Evolutionary conservation across 2,888 invertebrate genomes (phyloP).

Genomic region (Hypomecis punctinalis): DNA sequence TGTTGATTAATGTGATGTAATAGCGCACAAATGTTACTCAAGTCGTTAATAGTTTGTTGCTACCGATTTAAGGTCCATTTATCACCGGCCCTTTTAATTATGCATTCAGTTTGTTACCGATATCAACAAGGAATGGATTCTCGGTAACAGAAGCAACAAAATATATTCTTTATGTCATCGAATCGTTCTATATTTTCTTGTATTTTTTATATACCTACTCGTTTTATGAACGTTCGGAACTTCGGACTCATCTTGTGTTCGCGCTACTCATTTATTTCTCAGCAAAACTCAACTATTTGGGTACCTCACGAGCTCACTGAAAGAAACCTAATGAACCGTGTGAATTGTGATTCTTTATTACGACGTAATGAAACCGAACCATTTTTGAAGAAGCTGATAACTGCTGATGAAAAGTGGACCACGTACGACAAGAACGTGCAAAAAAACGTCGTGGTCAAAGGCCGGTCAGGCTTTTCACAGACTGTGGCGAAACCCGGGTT

Average conservation of each 20-base stretch:
- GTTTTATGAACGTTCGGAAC: no score
- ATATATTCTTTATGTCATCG: no score
- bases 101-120: constrained; percentile 29
- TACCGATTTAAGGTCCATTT: constrained; percentile 40
- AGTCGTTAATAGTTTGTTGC: constrained; percentile 31
- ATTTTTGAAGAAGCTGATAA: constrained; percentile 6
- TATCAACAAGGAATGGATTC: constrained; percentile 14
- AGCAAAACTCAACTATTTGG: no score
- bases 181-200: no score
- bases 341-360: constrained; percentile 17
- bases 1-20: constrained; percentile 53
- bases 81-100: constrained; percentile 40
- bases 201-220: no score
- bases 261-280: no score
- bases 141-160: background rate
- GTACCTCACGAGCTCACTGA: no score
- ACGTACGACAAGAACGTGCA: constrained; percentile 10
- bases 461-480: no score
- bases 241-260: no score
- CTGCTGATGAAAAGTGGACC: constrained; percentile 23
- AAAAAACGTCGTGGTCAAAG: no score
- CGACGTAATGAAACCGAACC: constrained; percentile 8
- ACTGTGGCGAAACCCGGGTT: no score
- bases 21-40: constrained; percentile 51
- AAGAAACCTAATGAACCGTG: no score